Evolutionary conservation across 2,797 vertebrate species (phyloP), one percentile per base, ranked within the genome.

Genomic region (Lateolabrax maculatus): DNA sequence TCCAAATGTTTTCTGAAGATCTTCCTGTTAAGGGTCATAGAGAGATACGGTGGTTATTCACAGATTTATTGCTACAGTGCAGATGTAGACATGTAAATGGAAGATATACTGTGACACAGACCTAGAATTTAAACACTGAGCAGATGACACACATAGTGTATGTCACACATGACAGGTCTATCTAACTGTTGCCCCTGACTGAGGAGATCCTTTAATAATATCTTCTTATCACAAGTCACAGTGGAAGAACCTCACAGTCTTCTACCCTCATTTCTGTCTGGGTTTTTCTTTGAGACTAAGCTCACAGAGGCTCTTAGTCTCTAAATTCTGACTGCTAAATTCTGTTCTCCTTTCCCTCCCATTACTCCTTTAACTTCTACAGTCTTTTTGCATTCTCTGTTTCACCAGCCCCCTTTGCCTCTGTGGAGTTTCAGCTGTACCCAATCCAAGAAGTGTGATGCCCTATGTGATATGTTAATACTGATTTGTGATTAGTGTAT

Each of bases 181-280:
- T 39, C 55, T 78, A 80, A 81, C 66, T 27, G 62, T 29, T 67
- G 27, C 39, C 71, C 72, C 79, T 51, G 74, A 77, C 83, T 46
- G 67, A 56, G 60, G 48, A 74, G 71, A 61, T 48, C 52, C 71
- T 80, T 74, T 70, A 63, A 71, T 81, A 87, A 88, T 75, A 57
- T 77, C 66, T 71, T 60, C 77, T n/a, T 43, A 36, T 79, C 70
- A 75, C n/a, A 53, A 64, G 58, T 71, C 62, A 74, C 64, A 80
- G 55, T 12, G 23, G 46, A 21, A 57, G 31, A 84, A 51, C 55
- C 74, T 41, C 36, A 7, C 6, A 16, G 79, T 62, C n/a, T 21
- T 52, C 62, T 29, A 4, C 21, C 5, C 34, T 90, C 53, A 67
- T 79, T 71, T 63, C 70, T 23, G 23, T 49, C 57, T 55, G 41